Conservation (phyloP, 2,888 invertebrate genomes). For the Leptogaster cylindrica region DNA sequence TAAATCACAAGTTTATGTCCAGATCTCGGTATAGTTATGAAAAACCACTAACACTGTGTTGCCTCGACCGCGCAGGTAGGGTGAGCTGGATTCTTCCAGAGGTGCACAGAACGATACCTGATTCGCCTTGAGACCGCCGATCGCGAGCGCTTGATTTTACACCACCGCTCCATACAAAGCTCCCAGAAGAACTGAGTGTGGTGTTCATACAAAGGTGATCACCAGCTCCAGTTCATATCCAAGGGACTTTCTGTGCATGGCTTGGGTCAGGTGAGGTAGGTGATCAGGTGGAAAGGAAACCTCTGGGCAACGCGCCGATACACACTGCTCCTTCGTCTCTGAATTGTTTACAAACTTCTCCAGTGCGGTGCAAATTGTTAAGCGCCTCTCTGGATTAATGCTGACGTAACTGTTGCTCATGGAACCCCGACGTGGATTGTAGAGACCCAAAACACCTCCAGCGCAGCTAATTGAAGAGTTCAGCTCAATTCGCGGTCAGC, state of each 20-base stretch:
- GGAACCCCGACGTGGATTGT: too few relatives aligned
- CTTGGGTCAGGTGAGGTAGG: background rate
- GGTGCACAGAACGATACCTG: background rate
- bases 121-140: background rate
- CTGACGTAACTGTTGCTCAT: too few relatives aligned
- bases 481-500: too few relatives aligned
- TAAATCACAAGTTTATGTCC: background rate
- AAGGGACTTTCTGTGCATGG: background rate
- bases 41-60: background rate
- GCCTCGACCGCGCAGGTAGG: background rate
- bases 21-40: background rate
- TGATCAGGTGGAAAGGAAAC: conserved; percentile 20
- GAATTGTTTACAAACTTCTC: conserved; percentile 14
- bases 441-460: too few relatives aligned
- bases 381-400: too few relatives aligned
- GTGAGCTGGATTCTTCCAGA: background rate
- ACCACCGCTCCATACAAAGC: conserved; percentile 21
- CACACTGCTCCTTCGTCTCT: background rate
- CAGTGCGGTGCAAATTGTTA: background rate
- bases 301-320: conserved; percentile 3
- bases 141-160: conserved; percentile 11
- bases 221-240: background rate
- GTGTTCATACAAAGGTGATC: background rate
- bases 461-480: too few relatives aligned
- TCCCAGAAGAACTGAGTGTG: conserved; percentile 25